Percentiles rank a stretch among this genome's conserved stretches.
Conservation (phyloP, 53 echinoderm and acorn worm species). For the Holothuria scabra region DNA sequence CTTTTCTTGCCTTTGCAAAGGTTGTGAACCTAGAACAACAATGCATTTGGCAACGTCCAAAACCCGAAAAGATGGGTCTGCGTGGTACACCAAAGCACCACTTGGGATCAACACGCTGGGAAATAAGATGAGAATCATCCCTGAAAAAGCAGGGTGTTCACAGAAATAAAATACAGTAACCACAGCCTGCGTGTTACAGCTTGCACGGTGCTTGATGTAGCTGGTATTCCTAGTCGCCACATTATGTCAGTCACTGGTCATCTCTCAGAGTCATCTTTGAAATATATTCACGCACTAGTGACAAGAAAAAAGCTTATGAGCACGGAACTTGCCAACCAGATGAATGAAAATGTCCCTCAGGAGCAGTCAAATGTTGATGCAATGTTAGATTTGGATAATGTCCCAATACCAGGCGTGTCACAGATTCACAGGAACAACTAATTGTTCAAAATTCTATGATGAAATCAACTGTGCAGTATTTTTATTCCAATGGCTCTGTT, state of each 20-base stretch:
- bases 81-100: constrained; percentile 66
- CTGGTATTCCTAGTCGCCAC: no score
- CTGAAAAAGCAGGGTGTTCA: no score
- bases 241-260: constrained; percentile 59
- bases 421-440: not conserved
- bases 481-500: not conserved
- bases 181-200: constrained; percentile 69
- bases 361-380: no score
- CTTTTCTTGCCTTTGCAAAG: constrained; percentile 45
- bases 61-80: constrained; percentile 34
- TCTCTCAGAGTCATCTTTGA: constrained; percentile 34
- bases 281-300: constrained; percentile 56
- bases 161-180: constrained; percentile 68
- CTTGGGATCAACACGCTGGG: constrained; percentile 68
- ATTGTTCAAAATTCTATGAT: not conserved
- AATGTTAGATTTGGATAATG: not conserved
- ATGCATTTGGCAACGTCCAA: constrained; percentile 14
- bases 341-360: no score
- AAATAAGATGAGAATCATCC: constrained; percentile 62
- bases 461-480: not conserved
- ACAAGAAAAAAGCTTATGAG: constrained; percentile 34
- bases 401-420: not conserved
- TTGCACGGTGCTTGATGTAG: constrained; percentile 55
- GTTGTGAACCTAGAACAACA: no score
- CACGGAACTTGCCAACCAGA: constrained; percentile 14